A percentile compares a stretch with the other conserved stretches of the same genome.
These are phyloP conservation scores for Urocynchramus pylzowi DNA, from an alignment of 2,113 vertebrate genomes.

Conservation along the genomic window DNA sequence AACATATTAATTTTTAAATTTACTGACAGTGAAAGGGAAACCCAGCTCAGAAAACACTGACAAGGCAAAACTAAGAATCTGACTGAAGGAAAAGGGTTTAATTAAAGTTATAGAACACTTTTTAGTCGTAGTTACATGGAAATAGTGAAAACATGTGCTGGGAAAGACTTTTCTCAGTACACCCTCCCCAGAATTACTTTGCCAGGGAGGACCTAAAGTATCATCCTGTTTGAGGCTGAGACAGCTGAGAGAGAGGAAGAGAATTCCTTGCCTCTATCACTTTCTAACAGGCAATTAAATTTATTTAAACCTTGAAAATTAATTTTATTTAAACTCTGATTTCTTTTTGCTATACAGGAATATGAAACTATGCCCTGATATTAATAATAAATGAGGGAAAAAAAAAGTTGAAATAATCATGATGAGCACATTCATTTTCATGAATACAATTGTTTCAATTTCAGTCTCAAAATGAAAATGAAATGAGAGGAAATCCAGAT, in stretches of 20 bases:
- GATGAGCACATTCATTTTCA: not conserved
- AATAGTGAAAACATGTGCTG: not conserved
- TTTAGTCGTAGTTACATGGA: not conserved
- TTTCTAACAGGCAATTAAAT: not conserved
- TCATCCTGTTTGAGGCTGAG: not conserved
- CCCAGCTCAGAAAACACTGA: not conserved
- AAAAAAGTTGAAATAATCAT: not conserved
- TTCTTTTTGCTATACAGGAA: not conserved
- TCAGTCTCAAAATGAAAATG: not conserved
- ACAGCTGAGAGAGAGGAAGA: not conserved
- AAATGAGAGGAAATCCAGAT: not conserved
- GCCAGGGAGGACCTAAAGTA: not conserved
- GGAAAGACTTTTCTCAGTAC: not conserved
- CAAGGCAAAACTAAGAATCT: not conserved
- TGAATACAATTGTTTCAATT: not conserved
- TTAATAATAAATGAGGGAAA: not conserved
- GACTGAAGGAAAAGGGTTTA: not conserved
- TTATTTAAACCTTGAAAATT: not conserved
- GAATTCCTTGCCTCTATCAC: not conserved
- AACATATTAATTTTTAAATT: not conserved
- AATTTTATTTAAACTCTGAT: not conserved
- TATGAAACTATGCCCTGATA: not conserved
- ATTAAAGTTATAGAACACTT: not conserved
- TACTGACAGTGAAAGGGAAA: not conserved
- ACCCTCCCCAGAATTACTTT: not conserved